Percentiles rank a stretch among this genome's conserved stretches.
These are phyloP conservation scores for Dicentrarchus labrax DNA, from an alignment of 2,113 vertebrate genomes.

Conservation along the genomic window DNA sequence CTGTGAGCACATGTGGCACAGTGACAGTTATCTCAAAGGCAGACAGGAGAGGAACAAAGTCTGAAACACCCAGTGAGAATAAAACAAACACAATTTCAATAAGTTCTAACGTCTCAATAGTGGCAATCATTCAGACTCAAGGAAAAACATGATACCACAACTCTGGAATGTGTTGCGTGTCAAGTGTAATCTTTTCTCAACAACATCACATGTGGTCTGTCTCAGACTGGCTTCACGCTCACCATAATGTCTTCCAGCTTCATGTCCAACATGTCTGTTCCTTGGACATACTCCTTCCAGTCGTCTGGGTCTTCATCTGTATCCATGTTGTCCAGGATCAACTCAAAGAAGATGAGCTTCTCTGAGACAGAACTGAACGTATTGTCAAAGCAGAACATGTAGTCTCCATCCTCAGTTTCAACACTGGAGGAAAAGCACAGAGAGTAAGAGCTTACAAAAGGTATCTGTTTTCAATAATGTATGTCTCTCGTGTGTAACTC, in stretches of 20 bases:
- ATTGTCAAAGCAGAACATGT: constrained; percentile 99
- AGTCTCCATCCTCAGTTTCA: constrained; percentile 95
- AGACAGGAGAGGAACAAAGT: constrained; percentile 36
- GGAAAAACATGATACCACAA: neutral
- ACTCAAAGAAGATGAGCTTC: constrained; percentile 98
- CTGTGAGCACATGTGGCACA: neutral
- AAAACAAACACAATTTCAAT: neutral
- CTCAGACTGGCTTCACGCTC: constrained; percentile 37
- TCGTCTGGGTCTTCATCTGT: constrained; percentile 89
- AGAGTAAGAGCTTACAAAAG: neutral
- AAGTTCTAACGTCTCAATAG: neutral
- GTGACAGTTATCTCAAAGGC: constrained; percentile 30
- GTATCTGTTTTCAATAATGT: constrained; percentile 56
- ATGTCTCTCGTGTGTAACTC: constrained; percentile 69
- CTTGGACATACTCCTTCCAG: constrained; percentile 95
- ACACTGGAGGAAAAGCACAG: constrained; percentile 82
- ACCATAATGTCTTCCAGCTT: constrained; percentile 98
- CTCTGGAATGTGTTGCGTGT: neutral
- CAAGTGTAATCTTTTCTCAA: neutral
- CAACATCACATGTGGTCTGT: neutral
- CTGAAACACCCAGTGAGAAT: neutral
- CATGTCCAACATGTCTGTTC: constrained; percentile 94
- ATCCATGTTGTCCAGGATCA: constrained; percentile 96
- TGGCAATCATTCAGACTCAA: neutral
- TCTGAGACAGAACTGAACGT: constrained; percentile 95